phyloP scores from a whole-genome alignment of 2,888 invertebrate species.

The Cataglyphis albicans region DNA sequence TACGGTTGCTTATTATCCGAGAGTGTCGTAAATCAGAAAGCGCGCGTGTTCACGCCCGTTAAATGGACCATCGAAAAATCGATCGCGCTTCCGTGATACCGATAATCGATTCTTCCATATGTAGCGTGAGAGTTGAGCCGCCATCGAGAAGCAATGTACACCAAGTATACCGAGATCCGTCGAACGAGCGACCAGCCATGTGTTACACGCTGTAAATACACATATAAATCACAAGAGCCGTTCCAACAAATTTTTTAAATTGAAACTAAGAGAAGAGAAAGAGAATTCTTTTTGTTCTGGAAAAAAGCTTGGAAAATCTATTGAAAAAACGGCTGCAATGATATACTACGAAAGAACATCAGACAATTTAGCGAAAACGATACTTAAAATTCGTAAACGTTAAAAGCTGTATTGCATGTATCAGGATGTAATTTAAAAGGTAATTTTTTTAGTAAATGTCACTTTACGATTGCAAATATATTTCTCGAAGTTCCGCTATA shows the following conservation, averaged over 20 bases:
- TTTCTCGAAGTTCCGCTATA: constrained; percentile 14
- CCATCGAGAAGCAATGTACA: neutral
- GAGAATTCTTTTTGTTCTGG: neutral
- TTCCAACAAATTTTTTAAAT: neutral
- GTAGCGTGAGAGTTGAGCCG: constrained; percentile 45
- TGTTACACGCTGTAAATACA: constrained; percentile 53
- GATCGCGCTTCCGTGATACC: constrained; percentile 68
- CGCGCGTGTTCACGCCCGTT: constrained; percentile 71
- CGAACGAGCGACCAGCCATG: constrained; percentile 43
- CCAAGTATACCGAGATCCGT: constrained; percentile 19
- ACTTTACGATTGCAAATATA: neutral
- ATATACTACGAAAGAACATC: neutral
- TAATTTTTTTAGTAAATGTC: neutral
- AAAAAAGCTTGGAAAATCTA: neutral
- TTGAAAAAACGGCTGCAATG: neutral
- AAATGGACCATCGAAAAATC: constrained; percentile 70
- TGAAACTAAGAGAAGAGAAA: neutral
- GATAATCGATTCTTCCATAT: constrained; percentile 64
- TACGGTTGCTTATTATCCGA: constrained; percentile 53
- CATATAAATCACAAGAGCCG: constrained; percentile 63
- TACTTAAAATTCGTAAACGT: neutral
- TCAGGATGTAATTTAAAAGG: neutral
- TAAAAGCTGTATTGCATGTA: neutral
- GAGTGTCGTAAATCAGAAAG: constrained; percentile 64
- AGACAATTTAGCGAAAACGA: neutral